Evolutionary conservation across 2,113 vertebrate genomes (phyloP).

Genomic region (Bufo gargarizans): DNA sequence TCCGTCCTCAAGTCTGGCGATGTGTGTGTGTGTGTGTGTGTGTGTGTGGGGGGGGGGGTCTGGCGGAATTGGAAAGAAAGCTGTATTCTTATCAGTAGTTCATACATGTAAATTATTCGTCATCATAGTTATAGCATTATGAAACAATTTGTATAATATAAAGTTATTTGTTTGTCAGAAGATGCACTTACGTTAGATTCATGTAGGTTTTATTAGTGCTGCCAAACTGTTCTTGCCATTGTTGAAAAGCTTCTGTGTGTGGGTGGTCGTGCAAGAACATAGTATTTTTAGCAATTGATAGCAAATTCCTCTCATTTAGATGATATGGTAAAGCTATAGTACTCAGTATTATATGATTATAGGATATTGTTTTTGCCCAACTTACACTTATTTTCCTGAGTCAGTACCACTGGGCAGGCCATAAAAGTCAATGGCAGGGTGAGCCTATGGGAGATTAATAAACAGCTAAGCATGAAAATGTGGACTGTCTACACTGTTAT

Average conservation of each 20-base stretch:
- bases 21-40: too few relatives aligned
- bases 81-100: too few relatives aligned
- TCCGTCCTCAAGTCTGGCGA: too few relatives aligned
- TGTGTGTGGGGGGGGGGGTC: too few relatives aligned
- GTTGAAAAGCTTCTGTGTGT: constrained; percentile 46
- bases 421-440: too few relatives aligned
- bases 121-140: background rate
- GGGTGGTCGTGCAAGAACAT: constrained; percentile 40
- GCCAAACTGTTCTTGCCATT: constrained; percentile 40
- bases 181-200: background rate
- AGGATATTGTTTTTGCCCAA: background rate
- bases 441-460: too few relatives aligned
- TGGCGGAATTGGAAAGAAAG: too few relatives aligned
- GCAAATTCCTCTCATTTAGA: background rate
- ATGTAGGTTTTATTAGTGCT: constrained; percentile 30
- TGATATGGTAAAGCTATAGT: background rate
- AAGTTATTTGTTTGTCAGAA: background rate
- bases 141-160: background rate
- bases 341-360: constrained; percentile 1
- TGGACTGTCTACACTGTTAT: too few relatives aligned
- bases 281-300: constrained; percentile 27
- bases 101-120: too few relatives aligned
- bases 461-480: too few relatives aligned
- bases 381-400: background rate
- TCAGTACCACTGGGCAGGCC: background rate